These are phyloP conservation scores for Sphyrna mokarran DNA, from an alignment of 2,113 vertebrate genomes.

Conservation along the genomic window DNA sequence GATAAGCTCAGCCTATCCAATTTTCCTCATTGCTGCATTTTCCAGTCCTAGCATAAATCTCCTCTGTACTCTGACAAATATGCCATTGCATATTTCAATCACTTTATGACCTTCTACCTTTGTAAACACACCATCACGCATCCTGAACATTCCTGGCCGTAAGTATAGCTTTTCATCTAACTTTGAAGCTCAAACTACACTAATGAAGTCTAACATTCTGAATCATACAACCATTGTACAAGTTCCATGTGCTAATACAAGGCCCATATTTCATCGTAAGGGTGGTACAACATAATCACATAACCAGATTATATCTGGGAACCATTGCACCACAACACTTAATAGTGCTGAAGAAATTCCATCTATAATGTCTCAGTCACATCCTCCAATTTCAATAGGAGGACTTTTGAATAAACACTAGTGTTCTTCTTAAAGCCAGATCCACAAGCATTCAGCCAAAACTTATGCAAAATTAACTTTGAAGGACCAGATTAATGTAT, in stretches of 20 bases:
- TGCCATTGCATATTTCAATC: background rate
- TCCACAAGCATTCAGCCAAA: too few relatives aligned
- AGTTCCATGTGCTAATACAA: background rate
- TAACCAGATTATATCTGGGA: background rate
- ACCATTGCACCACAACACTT: background rate
- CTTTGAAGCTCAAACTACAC: background rate
- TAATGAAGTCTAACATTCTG: background rate
- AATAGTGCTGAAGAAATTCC: background rate
- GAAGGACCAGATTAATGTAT: too few relatives aligned
- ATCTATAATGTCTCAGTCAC: too few relatives aligned
- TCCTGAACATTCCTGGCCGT: background rate
- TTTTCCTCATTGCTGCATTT: too few relatives aligned
- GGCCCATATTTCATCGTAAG: background rate
- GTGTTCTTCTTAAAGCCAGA: too few relatives aligned
- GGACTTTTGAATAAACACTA: too few relatives aligned
- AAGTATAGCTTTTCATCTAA: background rate
- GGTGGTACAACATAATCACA: background rate
- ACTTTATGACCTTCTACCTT: background rate
- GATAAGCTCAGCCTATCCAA: too few relatives aligned
- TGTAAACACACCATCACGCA: background rate
- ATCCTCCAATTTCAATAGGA: too few relatives aligned
- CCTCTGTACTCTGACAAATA: background rate
- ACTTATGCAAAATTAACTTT: too few relatives aligned
- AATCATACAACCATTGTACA: background rate
- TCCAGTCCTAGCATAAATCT: too few relatives aligned